Base-by-base conservation (phyloP, 1,140 invertebrate species). In the Zaprionus gabonicus region DNA sequence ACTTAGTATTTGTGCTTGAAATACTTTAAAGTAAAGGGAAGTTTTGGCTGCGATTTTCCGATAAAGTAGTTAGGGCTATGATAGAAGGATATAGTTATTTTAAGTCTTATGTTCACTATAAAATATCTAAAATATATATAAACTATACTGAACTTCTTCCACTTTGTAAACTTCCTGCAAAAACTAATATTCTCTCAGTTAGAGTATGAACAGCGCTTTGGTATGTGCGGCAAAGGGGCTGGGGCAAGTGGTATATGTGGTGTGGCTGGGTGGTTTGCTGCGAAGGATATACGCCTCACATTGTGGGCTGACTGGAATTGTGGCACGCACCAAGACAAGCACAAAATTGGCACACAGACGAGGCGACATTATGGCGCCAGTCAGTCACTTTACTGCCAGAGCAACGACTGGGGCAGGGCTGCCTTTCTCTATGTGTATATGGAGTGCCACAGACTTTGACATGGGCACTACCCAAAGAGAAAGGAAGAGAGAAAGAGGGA, bases 361-460 rank as follows among this genome's bases (percentile, higher is more conserved):
- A 64, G 59, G 82, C 86, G 85, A 85, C 85, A 91, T 80, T 90
- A 91, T 91, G 86, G 85, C 85, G 85, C 85, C 85, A 88, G 78
- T 81, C 80, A 82, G 80, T 87, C 83, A 86, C 72, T 79, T 85
- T 78, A 70, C 49, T 76, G 41, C 41, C 38, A 41, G 38, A n/a
- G 15, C 41, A 46, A 46, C 41, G 41, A 46, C n/a, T 46, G 41
- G 41, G 41, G n/a, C n/a, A 46, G 41, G 41, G n/a, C 13, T 38
- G 36, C 3, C 36, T 23, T 15, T 41, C 58, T 13, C 34, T 60
- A 13, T 23, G 12, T 41, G 15, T 41, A n/a, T 46, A 46, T 17
- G n/a, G 3, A 46, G n/a, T 46, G 41, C n/a, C 41, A 46, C 41
- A 46, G 41, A 46, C 41, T 46, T 46, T 46, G 41, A 46, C 41